These are phyloP conservation scores for Aleiodes sp. DNA, from an alignment of 1,140 invertebrate genomes.

Conservation along the genomic window DNA sequence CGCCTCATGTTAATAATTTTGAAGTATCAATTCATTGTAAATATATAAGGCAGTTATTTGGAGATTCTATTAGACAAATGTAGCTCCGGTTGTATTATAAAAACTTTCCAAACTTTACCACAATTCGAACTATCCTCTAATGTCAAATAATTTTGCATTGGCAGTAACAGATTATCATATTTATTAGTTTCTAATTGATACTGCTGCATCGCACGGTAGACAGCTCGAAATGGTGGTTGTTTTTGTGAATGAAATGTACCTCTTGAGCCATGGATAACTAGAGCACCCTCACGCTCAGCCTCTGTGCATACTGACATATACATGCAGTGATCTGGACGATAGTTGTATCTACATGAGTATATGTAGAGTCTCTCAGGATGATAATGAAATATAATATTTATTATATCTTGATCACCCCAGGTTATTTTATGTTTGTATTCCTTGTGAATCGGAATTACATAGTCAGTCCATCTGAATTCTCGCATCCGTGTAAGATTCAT, in stretches of 20 bases:
- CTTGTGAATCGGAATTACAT: constrained; percentile 85
- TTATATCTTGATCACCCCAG: constrained; percentile 98
- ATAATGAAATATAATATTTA: constrained; percentile 95
- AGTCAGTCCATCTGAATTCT: constrained; percentile 83
- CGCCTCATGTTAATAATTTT: too few species aligned
- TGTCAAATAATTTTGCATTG: constrained; percentile 62
- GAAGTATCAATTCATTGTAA: too few species aligned
- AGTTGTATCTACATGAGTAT: constrained; percentile 90
- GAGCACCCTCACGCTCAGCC: constrained; percentile 80
- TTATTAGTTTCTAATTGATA: constrained; percentile 64
- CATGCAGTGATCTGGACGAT: constrained; percentile 94
- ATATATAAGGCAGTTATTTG: too few species aligned
- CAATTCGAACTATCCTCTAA: constrained; percentile 64
- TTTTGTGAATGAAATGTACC: constrained; percentile 86
- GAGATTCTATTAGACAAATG: too few species aligned
- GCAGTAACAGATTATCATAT: constrained; percentile 63
- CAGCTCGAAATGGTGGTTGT: constrained; percentile 85
- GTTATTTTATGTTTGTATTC: constrained; percentile 88
- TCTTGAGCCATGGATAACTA: constrained; percentile 89
- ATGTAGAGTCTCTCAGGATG: constrained; percentile 86
- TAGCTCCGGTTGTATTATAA: constrained; percentile 58
- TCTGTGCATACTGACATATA: constrained; percentile 86
- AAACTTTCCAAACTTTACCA: constrained; percentile 64
- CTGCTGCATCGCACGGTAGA: constrained; percentile 78
- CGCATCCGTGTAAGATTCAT: constrained; percentile 96